Base-by-base conservation (phyloP, 2,888 invertebrate genomes). In the Pinctada fucata region DNA sequence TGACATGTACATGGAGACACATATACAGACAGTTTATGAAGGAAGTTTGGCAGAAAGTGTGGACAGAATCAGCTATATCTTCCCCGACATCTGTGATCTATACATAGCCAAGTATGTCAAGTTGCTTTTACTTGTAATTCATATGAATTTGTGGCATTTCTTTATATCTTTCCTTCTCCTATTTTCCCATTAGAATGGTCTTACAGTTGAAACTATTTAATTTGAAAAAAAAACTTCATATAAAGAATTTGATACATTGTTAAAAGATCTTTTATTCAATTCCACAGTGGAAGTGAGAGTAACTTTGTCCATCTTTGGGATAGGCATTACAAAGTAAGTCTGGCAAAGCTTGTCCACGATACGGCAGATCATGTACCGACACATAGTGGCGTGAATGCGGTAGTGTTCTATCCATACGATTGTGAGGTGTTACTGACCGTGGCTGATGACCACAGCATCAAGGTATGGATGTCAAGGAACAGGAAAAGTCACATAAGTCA, bases 391-490 rank as follows among this genome's bases (percentile, higher is more conserved):
- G 75, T 80, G 5, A 80, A 80, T 63, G 77, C 78, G 0, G 68
- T 75, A 3, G 72, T 65, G 3, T 78, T 80, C n/a, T 72, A 77
- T 72, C 75, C 80, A 13, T 16, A 67, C 2, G 75, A 77, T 63
- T 75, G 72, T 31, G 80, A 80, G 52, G 72, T 75, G 2, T 64
- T 80, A 2, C 52, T 80, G 6, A 68, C 80, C 3, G 72, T 75
- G 0, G 77, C 72, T 10, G 80, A 80, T 65, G 80, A 80, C 58
- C 70, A 72, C 13, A 74, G 64, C 13, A 65, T 80, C 13, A 78
- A 75, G 63, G 65, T 80, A 3, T 80, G 80, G 80, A 71, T 76
- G 13, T 80, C 80, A 58, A 77, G 66, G 50, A 67, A 75, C 47
- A 64, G 68, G 50, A n/a, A 74, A 50, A 3, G 48, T n/a, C 70